Conservation (phyloP, 2,888 invertebrate species). For the Diarsia brunnea region DNA sequence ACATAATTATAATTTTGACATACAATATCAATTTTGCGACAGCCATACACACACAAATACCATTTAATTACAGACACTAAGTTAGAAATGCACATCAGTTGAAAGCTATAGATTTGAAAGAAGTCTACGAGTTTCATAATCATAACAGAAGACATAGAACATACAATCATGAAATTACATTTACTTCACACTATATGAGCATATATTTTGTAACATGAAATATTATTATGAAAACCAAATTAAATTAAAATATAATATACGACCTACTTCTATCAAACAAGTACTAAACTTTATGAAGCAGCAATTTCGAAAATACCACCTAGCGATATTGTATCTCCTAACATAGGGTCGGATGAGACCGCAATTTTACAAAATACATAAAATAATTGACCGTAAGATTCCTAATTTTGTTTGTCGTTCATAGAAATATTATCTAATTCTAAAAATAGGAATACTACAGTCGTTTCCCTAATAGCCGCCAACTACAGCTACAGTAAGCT, state of each 20-base stretch:
- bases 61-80: slow-evolving; percentile 56
- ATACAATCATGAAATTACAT: slow-evolving; percentile 47
- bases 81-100: slow-evolving; percentile 64
- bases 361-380: slow-evolving; percentile 34
- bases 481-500: slow-evolving; percentile 31
- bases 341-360: slow-evolving; percentile 23
- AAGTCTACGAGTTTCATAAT: slow-evolving; percentile 46
- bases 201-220: slow-evolving; percentile 39
- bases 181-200: slow-evolving; percentile 56
- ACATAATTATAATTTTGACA: slow-evolving; percentile 80
- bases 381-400: slow-evolving; percentile 46
- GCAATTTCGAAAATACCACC: slow-evolving; percentile 30
- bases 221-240: slow-evolving; percentile 42
- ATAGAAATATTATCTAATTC: slow-evolving; percentile 38
- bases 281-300: slow-evolving; percentile 31
- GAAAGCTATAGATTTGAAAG: slow-evolving; percentile 51
- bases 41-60: slow-evolving; percentile 62
- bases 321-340: slow-evolving; percentile 17
- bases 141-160: slow-evolving; percentile 34
- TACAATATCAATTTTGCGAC: slow-evolving; percentile 67
- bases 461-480: slow-evolving; percentile 45
- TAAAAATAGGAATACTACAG: slow-evolving; percentile 53
- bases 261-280: slow-evolving; percentile 40
- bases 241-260: slow-evolving; percentile 35
- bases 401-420: slow-evolving; percentile 38